Percentiles rank a stretch among this genome's conserved stretches.
Conservation (phyloP, 2,888 invertebrate species). For the Noctua comes region DNA sequence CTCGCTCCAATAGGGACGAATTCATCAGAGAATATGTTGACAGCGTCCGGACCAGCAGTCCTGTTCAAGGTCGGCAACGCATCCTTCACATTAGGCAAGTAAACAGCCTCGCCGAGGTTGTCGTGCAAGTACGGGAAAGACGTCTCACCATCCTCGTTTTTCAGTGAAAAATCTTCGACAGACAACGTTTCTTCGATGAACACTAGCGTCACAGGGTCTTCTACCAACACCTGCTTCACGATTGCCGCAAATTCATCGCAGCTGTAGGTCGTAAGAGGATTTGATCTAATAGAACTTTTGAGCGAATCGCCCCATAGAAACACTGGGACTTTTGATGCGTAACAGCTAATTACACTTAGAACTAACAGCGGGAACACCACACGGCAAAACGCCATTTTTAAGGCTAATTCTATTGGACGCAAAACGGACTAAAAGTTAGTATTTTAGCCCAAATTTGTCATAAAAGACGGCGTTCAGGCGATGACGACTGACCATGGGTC, state of each 20-base stretch:
- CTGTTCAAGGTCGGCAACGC: conserved; percentile 90
- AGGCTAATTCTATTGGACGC: conserved; percentile 80
- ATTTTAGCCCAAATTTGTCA: conserved; percentile 81
- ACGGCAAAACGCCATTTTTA: conserved; percentile 87
- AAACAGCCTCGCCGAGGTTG: conserved; percentile 82
- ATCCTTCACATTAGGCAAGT: conserved; percentile 91
- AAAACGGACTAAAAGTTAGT: conserved; percentile 79
- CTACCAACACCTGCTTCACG: conserved; percentile 79
- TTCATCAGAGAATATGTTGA: conserved; percentile 80
- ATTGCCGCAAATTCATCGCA: conserved; percentile 79
- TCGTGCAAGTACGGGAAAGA: conserved; percentile 82
- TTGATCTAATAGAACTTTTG: conserved; percentile 72
- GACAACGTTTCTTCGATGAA: conserved; percentile 90
- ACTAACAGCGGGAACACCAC: conserved; percentile 83
- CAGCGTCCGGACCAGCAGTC: conserved; percentile 82
- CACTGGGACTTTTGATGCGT: conserved; percentile 89
- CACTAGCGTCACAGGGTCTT: conserved; percentile 85
- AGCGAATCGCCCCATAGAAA: conserved; percentile 90
- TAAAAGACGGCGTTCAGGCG: conserved; percentile 82
- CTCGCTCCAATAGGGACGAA: conserved; percentile 82
- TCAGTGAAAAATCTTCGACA: conserved; percentile 90
- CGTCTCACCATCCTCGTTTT: conserved; percentile 82
- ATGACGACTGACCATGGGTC: conserved; percentile 85
- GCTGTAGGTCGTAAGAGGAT: conserved; percentile 79
- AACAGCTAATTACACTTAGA: conserved; percentile 80